These are phyloP conservation scores for Bruchidius siliquastri DNA, from an alignment of 2,888 invertebrate species.

Conservation along the genomic window DNA sequence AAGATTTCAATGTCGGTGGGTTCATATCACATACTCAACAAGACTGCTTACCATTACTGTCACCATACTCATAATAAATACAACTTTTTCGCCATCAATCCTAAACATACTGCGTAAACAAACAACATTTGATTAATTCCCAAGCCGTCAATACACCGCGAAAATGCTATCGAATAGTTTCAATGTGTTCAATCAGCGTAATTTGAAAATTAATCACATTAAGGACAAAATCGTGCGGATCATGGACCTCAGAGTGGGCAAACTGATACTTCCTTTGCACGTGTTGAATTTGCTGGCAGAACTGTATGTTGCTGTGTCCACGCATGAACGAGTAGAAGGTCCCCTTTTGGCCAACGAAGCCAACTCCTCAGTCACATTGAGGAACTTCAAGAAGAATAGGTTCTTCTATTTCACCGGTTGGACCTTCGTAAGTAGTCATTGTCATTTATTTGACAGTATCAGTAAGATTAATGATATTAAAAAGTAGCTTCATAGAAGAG, in stretches of 20 bases:
- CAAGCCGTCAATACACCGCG: neutral
- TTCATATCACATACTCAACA: neutral
- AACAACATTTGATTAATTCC: neutral
- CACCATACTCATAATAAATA: neutral
- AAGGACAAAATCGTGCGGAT: neutral
- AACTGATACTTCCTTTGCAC: neutral
- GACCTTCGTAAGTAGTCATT: slow-evolving; percentile 13
- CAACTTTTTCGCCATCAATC: neutral
- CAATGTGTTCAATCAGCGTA: neutral
- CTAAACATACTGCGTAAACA: neutral
- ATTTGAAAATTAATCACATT: neutral
- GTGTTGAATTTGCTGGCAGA: neutral
- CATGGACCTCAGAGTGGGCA: neutral
- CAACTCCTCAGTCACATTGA: slow-evolving; percentile 1
- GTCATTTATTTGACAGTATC: neutral
- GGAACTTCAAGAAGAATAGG: slow-evolving; percentile 6
- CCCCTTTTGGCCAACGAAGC: neutral
- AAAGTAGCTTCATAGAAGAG: too few species aligned
- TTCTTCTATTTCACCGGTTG: slow-evolving; percentile 11
- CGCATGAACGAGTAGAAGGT: neutral
- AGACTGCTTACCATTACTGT: neutral
- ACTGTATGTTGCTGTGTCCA: neutral
- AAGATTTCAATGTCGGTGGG: neutral
- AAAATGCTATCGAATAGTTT: neutral
- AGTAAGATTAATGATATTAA: too few species aligned